Evolutionary conservation across 2,113 vertebrate species (phyloP).

Genomic region (Pyrgilauda ruficollis): DNA sequence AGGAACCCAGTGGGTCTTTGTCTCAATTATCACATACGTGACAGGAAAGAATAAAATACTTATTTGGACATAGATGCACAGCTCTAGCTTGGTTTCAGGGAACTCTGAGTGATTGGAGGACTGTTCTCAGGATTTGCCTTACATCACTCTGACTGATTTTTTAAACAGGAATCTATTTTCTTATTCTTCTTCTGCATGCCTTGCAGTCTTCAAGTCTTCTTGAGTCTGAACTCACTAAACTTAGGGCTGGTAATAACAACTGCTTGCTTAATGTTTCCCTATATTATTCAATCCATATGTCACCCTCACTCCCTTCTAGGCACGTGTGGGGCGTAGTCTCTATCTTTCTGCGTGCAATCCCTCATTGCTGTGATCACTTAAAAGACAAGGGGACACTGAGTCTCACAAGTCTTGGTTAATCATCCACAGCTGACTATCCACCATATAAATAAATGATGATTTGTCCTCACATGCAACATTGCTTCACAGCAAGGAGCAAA

Average conservation of each 20-base stretch:
- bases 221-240: background rate
- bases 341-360: background rate
- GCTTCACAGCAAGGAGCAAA: background rate
- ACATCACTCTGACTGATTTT: background rate
- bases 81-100: background rate
- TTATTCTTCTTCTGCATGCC: background rate
- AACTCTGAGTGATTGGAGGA: background rate
- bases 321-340: rapidly evolving
- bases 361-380: background rate
- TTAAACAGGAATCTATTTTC: background rate
- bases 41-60: background rate
- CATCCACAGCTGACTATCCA: background rate
- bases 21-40: background rate
- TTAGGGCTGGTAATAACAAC: background rate
- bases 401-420: background rate
- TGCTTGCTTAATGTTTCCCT: background rate
- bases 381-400: background rate
- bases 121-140: background rate
- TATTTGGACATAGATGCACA: background rate
- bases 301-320: background rate
- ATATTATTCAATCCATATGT: background rate
- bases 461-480: background rate
- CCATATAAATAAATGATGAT: background rate
- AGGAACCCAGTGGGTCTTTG: background rate
- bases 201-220: background rate